Evolutionary conservation across 2,888 invertebrate genomes (phyloP).

Genomic region (Patella depressa): DNA sequence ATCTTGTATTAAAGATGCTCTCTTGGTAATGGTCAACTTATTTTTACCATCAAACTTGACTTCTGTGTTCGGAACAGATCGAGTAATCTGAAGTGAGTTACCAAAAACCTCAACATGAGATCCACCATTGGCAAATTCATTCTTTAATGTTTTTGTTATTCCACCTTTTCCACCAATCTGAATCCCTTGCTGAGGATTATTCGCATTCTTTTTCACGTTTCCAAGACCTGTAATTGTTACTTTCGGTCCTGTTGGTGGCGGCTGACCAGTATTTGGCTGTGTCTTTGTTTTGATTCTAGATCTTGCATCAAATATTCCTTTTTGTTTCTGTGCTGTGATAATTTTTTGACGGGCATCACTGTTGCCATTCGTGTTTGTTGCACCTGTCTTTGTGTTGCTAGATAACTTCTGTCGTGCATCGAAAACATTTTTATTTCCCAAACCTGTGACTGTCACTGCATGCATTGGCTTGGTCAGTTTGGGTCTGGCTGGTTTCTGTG

Average conservation of each 20-base stretch:
- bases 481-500: neutral
- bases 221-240: neutral
- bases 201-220: neutral
- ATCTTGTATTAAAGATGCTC: conserved; percentile 15
- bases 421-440: conserved; percentile 27
- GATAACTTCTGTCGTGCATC: conserved; percentile 36
- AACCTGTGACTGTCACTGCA: neutral
- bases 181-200: neutral
- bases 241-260: neutral
- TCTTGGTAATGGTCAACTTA: conserved; percentile 19
- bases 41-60: conserved; percentile 17
- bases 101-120: conserved; percentile 23
- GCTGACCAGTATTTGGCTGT: conserved; percentile 28
- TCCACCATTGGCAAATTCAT: conserved; percentile 24
- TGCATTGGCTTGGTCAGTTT: neutral
- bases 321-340: conserved; percentile 38
- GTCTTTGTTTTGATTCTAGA: conserved; percentile 41
- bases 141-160: conserved; percentile 31
- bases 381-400: conserved; percentile 26
- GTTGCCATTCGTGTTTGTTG: conserved; percentile 24
- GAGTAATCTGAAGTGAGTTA: conserved; percentile 28
- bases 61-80: conserved; percentile 22
- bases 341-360: conserved; percentile 40
- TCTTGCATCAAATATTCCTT: conserved; percentile 52
- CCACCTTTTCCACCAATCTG: neutral